These are phyloP conservation scores for Actinemys pallida DNA, from an alignment of 2,113 vertebrate species.

Conservation along the genomic window DNA sequence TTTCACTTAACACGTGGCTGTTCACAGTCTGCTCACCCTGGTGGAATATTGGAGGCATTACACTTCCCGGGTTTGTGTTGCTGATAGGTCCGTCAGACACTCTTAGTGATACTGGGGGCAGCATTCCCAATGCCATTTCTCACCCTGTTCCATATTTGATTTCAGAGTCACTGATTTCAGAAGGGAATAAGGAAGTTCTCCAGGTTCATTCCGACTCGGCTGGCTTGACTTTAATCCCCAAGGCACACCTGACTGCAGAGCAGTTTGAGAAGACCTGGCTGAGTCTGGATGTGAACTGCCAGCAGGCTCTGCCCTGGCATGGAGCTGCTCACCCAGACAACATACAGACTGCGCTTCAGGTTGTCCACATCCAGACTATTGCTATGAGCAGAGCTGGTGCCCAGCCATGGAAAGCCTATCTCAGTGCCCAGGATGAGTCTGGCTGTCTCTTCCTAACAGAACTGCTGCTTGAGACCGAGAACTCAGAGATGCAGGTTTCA, in stretches of 20 bases:
- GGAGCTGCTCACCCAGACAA: conserved; percentile 77
- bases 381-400: conserved; percentile 87
- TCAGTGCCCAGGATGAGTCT: conserved; percentile 84
- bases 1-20: background rate
- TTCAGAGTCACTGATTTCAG: conserved; percentile 73
- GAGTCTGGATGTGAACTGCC: conserved; percentile 73
- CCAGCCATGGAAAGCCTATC: conserved; percentile 91
- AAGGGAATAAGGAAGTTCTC: conserved; percentile 58
- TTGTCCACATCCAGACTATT: conserved; percentile 92
- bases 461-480: conserved; percentile 75
- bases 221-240: conserved; percentile 74
- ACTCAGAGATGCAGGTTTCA: conserved; percentile 74
- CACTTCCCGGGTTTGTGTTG: background rate
- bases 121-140: background rate
- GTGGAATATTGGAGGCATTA: background rate
- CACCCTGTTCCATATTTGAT: background rate
- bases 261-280: conserved; percentile 86
- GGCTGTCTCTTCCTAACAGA: conserved; percentile 88
- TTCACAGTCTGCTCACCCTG: background rate
- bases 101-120: background rate
- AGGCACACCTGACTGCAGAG: conserved; percentile 78
- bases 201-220: conserved; percentile 51
- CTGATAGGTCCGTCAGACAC: accelerated
- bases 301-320: conserved; percentile 73
- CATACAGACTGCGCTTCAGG: conserved; percentile 88